A percentile compares a stretch with the other conserved stretches of the same genome.
Conservation (phyloP, 2,797 vertebrate genomes). For the Pseudopleuronectes americanus region DNA sequence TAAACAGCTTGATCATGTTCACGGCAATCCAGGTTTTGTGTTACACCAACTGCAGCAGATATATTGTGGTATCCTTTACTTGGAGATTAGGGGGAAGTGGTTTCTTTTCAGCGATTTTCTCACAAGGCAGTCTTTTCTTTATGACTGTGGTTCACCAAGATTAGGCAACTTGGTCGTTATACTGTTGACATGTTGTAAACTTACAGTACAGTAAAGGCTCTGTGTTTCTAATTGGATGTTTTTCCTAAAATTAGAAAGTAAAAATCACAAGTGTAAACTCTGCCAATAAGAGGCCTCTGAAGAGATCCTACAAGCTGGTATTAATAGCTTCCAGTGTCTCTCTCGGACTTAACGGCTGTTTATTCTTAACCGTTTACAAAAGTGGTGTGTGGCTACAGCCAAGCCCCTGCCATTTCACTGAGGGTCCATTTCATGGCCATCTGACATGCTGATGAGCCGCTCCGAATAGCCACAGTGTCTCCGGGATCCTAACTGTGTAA, state of each 20-base stretch:
- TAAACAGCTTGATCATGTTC: constrained; percentile 54
- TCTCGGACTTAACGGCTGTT: constrained; percentile 36
- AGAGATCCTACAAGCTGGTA: constrained; percentile 8
- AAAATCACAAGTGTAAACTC: constrained; percentile 18
- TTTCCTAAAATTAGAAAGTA: not conserved
- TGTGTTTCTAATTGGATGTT: not conserved
- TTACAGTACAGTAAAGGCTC: constrained; percentile 25
- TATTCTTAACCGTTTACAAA: constrained; percentile 59
- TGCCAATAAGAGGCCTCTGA: constrained; percentile 12
- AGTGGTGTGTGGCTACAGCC: constrained; percentile 40
- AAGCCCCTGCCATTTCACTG: constrained; percentile 59
- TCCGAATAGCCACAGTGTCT: constrained; percentile 63
- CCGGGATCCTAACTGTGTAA: no score
- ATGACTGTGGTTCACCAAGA: constrained; percentile 29
- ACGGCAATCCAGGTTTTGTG: constrained; percentile 50
- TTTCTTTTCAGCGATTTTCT: constrained; percentile 47
- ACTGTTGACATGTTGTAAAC: constrained; percentile 31
- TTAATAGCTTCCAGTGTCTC: constrained; percentile 24
- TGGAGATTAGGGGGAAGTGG: constrained; percentile 52
- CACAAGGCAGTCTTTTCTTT: constrained; percentile 50
- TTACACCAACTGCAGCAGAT: constrained; percentile 66
- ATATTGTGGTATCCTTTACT: constrained; percentile 63
- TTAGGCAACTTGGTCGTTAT: constrained; percentile 33
- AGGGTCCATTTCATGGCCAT: constrained; percentile 64
- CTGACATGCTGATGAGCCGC: constrained; percentile 72